Conservation (phyloP, 2,888 invertebrate species). For the Orthosia gracilis region DNA sequence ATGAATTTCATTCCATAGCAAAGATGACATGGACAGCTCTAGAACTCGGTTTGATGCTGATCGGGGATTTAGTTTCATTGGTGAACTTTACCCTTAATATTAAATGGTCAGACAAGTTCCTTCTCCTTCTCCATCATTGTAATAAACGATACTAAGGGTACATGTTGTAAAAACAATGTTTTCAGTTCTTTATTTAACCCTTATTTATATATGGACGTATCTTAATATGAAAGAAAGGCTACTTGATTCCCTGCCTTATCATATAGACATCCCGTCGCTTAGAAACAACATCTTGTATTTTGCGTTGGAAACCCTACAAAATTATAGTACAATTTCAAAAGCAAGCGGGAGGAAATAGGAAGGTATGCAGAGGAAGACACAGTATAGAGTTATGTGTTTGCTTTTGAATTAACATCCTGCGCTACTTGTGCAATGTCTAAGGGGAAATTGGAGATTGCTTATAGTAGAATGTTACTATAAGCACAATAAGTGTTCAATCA, state of each 20-base stretch:
- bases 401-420: slow-evolving; percentile 24
- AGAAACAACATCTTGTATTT: neutral
- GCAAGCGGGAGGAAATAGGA: neutral
- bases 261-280: no score
- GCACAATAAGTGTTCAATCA: no score
- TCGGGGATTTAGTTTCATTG: no score
- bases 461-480: neutral
- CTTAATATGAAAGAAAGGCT: neutral
- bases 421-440: neutral
- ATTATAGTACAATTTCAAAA: slow-evolving; percentile 17
- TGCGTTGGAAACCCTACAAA: neutral
- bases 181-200: no score
- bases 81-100: no score
- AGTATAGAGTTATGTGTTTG: neutral
- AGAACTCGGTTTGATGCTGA: no score
- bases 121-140: neutral
- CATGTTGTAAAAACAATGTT: no score
- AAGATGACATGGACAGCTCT: neutral
- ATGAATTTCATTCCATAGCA: neutral
- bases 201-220: no score
- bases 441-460: slow-evolving; percentile 12
- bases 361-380: neutral
- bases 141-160: no score
- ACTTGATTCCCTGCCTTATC: neutral
- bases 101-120: no score